These are phyloP conservation scores for Panthera leo DNA, from an alignment of 2,113 vertebrate species.

Conservation along the genomic window DNA sequence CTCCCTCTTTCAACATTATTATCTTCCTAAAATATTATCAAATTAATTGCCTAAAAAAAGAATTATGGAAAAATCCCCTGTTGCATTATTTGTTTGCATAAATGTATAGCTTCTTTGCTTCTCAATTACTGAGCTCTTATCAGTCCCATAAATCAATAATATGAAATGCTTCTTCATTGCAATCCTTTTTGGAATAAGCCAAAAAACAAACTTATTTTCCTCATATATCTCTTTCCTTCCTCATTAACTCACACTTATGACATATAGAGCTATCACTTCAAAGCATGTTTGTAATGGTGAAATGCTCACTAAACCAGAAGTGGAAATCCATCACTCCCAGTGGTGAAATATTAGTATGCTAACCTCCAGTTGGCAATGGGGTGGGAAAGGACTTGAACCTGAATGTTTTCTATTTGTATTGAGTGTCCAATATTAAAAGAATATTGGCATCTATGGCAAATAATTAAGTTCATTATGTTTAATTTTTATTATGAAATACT, in stretches of 20 bases:
- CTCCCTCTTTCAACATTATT: background rate
- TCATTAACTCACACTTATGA: background rate
- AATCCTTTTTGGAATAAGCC: background rate
- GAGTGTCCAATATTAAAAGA: background rate
- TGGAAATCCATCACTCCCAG: background rate
- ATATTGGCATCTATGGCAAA: background rate
- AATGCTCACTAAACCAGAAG: background rate
- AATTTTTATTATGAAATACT: constrained; percentile 9
- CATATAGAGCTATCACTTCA: background rate
- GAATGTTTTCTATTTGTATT: background rate
- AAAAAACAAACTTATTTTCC: background rate
- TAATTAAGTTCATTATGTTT: background rate
- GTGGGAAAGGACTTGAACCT: background rate
- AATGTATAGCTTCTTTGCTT: background rate
- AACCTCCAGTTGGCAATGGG: background rate
- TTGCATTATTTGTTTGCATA: background rate
- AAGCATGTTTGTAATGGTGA: background rate
- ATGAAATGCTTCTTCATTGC: background rate
- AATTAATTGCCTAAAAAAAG: background rate
- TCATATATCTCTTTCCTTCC: background rate
- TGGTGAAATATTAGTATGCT: background rate
- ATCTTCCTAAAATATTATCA: background rate
- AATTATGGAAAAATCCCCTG: background rate
- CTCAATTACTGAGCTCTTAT: background rate
- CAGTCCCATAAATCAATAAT: background rate